phyloP scores from a whole-genome alignment of 1,140 invertebrate genomes.

The Meloidogyne hapla region DNA sequence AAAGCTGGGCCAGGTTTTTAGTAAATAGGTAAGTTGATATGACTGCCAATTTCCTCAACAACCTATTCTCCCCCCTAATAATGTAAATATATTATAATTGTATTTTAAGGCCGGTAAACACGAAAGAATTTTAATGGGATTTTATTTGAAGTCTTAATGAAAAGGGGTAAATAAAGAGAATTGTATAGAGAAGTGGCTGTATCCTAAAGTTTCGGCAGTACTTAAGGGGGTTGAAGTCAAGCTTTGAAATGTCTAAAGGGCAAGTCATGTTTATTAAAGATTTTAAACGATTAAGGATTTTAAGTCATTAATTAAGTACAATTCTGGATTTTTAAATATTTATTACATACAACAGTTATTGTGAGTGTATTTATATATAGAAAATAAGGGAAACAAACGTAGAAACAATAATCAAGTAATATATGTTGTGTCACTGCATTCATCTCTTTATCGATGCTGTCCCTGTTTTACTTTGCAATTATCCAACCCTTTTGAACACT shows the following conservation, averaged over 20 bases:
- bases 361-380: too few species aligned
- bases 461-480: background rate
- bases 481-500: background rate
- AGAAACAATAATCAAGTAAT: background rate
- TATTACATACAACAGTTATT: too few species aligned
- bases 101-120: background rate
- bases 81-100: background rate
- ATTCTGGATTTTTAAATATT: too few species aligned
- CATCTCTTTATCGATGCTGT: background rate
- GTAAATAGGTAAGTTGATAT: background rate
- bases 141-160: background rate
- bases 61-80: background rate
- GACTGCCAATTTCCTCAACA: slow-evolving; percentile 1
- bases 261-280: too few species aligned
- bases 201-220: too few species aligned
- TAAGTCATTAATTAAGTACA: too few species aligned
- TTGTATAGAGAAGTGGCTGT: background rate
- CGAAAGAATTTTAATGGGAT: background rate
- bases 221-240: too few species aligned
- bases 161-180: too few species aligned
- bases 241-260: too few species aligned
- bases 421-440: background rate
- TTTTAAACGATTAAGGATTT: too few species aligned
- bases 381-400: background rate
- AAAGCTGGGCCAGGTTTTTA: background rate